Base-by-base conservation (phyloP, 64 coral and sea anemone genomes). In the Porites lutea region DNA sequence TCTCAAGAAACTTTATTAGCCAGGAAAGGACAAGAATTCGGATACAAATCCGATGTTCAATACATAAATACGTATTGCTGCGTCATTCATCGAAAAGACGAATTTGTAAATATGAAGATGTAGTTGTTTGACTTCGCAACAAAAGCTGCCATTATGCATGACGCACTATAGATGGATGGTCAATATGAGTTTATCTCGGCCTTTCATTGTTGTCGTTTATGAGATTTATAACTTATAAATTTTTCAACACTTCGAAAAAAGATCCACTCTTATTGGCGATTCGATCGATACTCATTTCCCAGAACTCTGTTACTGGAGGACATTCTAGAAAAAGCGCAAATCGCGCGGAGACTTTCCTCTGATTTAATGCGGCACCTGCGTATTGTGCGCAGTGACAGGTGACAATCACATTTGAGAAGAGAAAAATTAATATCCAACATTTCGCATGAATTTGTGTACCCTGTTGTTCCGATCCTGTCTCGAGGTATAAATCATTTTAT, bases 391-490 rank as follows among this genome's bases (percentile, higher is more conserved):
- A 48, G 4, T n/a, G 63, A 22, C 81, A 68, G 81, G 61, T 84
- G 81, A 10, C 63, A 4, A 51, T 84, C 63, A 21, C 4, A 4
- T n/a, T 68, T 3, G 8, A 68, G 81, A 51, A 8, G 7, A 50
- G 48, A 3, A 76, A 76, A 18, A 70, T 66, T n/a, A 65, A 84
- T 84, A 84, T 84, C 81, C 81, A 46, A 52, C 46, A 84, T 8
- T 11, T 8, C 45, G 2, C 22, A 48, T 52, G 46, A 20, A 18
- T 10, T 84, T 69, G 63, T 68, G 8, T 68, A 12, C 63, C 0
- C 53, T 68, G 18, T 68, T 19, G 61, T 63, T 14, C 43, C 8
- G 45, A 3, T 44, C 7, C 21, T 74, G 14, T 46, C 72, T 74
- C 44, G 72, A 74, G 20, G 68, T 27, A 4, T 6, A 71, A 71